Base-by-base conservation (phyloP, 2,113 vertebrate genomes). In the Apeltes quadracus region DNA sequence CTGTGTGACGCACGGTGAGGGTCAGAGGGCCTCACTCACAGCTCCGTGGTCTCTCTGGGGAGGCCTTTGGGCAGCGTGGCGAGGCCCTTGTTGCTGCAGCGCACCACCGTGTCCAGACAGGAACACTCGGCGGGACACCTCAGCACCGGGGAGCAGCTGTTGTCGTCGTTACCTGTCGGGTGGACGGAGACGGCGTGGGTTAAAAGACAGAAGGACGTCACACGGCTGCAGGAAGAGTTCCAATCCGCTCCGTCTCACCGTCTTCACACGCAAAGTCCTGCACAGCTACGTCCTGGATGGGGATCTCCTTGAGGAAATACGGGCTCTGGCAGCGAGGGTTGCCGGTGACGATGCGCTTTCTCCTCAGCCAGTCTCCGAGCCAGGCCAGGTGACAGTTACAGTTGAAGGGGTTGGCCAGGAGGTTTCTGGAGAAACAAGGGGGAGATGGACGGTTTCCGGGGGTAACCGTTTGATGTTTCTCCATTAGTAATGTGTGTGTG, bases 231-330 rank as follows among this genome's bases (percentile, higher is more conserved):
- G 57, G 22, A 12, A 36, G 48, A 29, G 15, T n/a, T 14, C 48
- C 3, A n/a, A 53, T 68, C 29, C 38, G 18, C 25, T 22, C 16
- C 1, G 1, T 72, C 91, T 82, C 38, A 98, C 97, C 97, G 0
- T 98, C 97, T 79, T 99, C 98, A 12, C 98, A 99, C 0, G 97
- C 97, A 84, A 99, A 99, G 90, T 99, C 98, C 84, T 99, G 98
- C 66, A 96, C 94, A 57, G 98, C 98, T 14, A 99, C 98, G 22
- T 99, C 98, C 85, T 98, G 98, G 75, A 99, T 98, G 25, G 98
- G 98, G 78, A 99, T 99, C 88, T 99, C 98, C 73, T 98, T 98
- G 39, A 99, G 93, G 89, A 99, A 99, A 82, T 98, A 99, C 0
- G 98, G 98, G 54, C 92, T 99, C 83, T 98, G 97, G 88, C 98